Conservation (phyloP, 2,888 invertebrate species). For the Chrysolina americana region DNA sequence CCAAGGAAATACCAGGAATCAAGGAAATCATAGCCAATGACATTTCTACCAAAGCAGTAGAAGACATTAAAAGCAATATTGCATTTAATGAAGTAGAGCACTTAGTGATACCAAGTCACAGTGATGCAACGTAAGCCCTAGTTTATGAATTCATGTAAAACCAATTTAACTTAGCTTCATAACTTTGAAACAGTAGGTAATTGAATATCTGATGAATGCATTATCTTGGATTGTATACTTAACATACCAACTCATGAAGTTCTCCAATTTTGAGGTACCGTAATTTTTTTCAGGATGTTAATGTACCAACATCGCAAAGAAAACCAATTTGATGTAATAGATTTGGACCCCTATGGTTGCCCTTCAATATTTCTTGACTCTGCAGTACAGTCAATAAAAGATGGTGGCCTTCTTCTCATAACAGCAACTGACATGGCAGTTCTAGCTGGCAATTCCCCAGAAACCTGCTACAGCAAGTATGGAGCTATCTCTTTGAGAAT, state of each 20-base stretch:
- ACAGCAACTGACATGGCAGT: slow-evolving; percentile 99
- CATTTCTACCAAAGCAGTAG: slow-evolving; percentile 86
- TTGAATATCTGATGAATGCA: too few relatives aligned
- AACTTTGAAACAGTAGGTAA: too few relatives aligned
- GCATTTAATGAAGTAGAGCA: slow-evolving; percentile 81
- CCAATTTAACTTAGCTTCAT: too few relatives aligned
- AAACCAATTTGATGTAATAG: slow-evolving; percentile 89
- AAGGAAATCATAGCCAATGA: slow-evolving; percentile 93
- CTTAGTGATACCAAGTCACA: slow-evolving; percentile 82
- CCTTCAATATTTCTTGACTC: slow-evolving; percentile 93
- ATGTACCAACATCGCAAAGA: slow-evolving; percentile 85
- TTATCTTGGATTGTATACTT: too few relatives aligned
- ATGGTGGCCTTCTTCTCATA: slow-evolving; percentile 90
- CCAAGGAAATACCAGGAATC: slow-evolving; percentile 91
- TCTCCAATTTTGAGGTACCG: too few relatives aligned
- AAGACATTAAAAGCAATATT: slow-evolving; percentile 88
- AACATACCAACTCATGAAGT: too few relatives aligned
- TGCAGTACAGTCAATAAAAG: slow-evolving; percentile 85
- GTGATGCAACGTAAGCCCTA: slow-evolving; percentile 87
- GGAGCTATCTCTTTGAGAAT: slow-evolving; percentile 90
- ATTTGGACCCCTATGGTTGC: slow-evolving; percentile 98
- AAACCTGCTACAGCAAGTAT: slow-evolving; percentile 94
- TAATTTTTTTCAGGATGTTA: slow-evolving; percentile 76
- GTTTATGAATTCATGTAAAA: slow-evolving; percentile 17
- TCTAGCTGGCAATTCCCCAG: slow-evolving; percentile 94